A percentile compares a stretch with the other conserved stretches of the same genome.
Evolutionary conservation across 2,888 invertebrate species (phyloP).

Genomic region (Pyrocoelia pectoralis): DNA sequence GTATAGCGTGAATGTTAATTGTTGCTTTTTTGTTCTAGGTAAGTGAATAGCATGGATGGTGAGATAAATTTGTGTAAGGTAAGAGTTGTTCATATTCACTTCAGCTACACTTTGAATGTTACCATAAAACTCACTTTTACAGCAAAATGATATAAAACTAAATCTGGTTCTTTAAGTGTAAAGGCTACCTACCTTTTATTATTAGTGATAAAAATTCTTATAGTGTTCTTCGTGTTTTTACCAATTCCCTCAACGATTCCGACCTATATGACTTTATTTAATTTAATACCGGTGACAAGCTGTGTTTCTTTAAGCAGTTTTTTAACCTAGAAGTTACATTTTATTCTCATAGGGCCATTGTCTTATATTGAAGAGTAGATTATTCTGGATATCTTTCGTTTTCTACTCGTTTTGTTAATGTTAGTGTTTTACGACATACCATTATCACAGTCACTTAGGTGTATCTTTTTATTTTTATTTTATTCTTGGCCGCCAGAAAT

Average conservation of each 20-base stretch:
- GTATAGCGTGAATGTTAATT: neutral
- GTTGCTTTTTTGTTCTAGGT: slow-evolving; percentile 9
- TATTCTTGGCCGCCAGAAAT: neutral
- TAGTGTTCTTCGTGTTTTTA: slow-evolving; percentile 4
- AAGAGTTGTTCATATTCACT: too few species aligned
- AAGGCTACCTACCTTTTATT: neutral
- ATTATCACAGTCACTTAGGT: slow-evolving; percentile 9
- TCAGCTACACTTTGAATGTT: neutral
- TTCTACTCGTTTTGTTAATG: slow-evolving; percentile 12
- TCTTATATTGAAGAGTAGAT: slow-evolving; percentile 7
- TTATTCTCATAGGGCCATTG: slow-evolving; percentile 2
- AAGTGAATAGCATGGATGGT: neutral
- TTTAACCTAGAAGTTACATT: slow-evolving; percentile 3
- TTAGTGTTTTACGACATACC: slow-evolving; percentile 11
- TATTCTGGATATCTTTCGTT: slow-evolving; percentile 13
- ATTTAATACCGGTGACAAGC: slow-evolving; percentile 11
- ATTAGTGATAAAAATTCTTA: slow-evolving; percentile 6
- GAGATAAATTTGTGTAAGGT: too few species aligned
- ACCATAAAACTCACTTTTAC: too few species aligned
- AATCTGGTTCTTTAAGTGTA: too few species aligned
- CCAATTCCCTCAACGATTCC: neutral
- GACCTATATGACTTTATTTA: slow-evolving; percentile 6
- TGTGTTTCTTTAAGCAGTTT: slow-evolving; percentile 9
- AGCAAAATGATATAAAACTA: too few species aligned
- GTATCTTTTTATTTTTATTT: slow-evolving; percentile 8